A percentile compares a stretch with the other conserved stretches of the same genome.
Evolutionary conservation across 1,140 invertebrate species (phyloP).

Genomic region (Danaus melanippus): DNA sequence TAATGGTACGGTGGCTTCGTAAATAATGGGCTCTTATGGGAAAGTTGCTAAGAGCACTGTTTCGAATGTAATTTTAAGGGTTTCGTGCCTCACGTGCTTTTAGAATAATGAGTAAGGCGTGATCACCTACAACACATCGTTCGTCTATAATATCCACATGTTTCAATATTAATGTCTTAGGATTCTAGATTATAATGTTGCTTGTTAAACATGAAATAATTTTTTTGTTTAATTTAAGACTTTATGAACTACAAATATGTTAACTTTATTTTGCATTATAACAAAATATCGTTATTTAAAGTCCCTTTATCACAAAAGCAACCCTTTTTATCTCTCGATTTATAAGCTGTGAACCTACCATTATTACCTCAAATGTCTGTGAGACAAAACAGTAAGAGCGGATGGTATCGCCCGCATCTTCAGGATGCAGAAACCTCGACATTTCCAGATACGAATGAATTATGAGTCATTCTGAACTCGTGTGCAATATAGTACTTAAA

Average conservation of each 20-base stretch:
- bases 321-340: conserved; percentile 11
- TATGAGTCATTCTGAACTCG: conserved; percentile 34
- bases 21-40: conserved; percentile 71
- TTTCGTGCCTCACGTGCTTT: conserved; percentile 53
- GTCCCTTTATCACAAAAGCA: background rate
- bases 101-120: conserved; percentile 48
- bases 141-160: background rate
- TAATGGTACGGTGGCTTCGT: conserved; percentile 69
- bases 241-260: no score
- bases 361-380: conserved; percentile 14
- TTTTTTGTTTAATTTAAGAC: no score
- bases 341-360: conserved; percentile 12
- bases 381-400: conserved; percentile 28
- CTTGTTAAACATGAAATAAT: no score
- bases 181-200: no score
- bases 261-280: background rate
- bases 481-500: conserved; percentile 7
- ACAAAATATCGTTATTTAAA: conserved; percentile 1
- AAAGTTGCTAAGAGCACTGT: conserved; percentile 67
- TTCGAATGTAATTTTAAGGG: conserved; percentile 68
- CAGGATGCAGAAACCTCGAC: conserved; percentile 36
- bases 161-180: background rate
- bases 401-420: conserved; percentile 31
- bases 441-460: conserved; percentile 39
- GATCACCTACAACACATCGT: conserved; percentile 2